These are phyloP conservation scores for Auanema freiburgensis DNA, from an alignment of 2,888 invertebrate genomes.

Conservation along the genomic window DNA sequence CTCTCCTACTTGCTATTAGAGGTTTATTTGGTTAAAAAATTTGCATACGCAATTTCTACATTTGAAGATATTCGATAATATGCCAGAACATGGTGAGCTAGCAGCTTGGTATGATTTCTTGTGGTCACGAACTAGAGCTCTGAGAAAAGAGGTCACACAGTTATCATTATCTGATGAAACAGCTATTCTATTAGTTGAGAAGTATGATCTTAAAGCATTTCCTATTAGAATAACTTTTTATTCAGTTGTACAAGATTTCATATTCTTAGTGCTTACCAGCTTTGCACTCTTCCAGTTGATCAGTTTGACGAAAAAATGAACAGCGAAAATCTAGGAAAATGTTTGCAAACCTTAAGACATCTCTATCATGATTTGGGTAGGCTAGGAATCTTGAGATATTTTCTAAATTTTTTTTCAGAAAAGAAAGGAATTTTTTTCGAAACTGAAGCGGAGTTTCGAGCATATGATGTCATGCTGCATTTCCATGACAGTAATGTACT, in stretches of 20 bases:
- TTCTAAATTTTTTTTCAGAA: background rate
- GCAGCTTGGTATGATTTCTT: conserved; percentile 93
- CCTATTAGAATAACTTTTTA: background rate
- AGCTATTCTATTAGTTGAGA: conserved; percentile 82
- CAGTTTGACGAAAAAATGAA: conserved; percentile 93
- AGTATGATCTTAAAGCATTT: conserved; percentile 22
- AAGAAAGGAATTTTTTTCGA: conserved; percentile 71
- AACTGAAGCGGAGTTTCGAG: conserved; percentile 89
- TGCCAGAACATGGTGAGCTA: conserved; percentile 33
- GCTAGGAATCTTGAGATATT: no score
- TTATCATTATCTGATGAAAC: conserved; percentile 84
- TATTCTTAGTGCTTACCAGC: conserved; percentile 81
- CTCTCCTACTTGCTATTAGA: conserved; percentile 85
- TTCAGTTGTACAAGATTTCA: conserved; percentile 90
- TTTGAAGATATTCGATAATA: conserved; percentile 43
- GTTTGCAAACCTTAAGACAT: conserved; percentile 91
- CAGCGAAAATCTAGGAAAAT: conserved; percentile 94
- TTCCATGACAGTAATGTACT: conserved; percentile 80
- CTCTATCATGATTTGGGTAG: conserved; percentile 86
- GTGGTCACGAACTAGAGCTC: conserved; percentile 92
- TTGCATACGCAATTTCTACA: no score
- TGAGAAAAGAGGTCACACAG: conserved; percentile 87
- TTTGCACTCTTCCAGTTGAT: conserved; percentile 83
- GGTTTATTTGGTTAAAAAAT: conserved; percentile 68
- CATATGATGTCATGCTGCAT: conserved; percentile 89